These are phyloP conservation scores for Nesogale talazaci DNA, from an alignment of 2,113 vertebrate species.

Conservation along the genomic window DNA sequence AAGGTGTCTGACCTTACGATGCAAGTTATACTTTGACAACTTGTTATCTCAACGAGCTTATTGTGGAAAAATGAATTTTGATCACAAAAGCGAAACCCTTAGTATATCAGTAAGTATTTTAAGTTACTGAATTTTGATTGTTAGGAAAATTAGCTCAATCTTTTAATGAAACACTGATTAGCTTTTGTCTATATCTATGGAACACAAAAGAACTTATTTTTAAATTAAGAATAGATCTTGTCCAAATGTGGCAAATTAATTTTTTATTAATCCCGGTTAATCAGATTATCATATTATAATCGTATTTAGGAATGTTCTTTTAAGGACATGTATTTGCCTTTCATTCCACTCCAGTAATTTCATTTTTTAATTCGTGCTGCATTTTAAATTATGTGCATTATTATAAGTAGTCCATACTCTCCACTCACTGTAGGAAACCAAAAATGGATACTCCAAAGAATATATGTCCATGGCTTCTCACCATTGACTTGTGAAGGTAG, in stretches of 20 bases:
- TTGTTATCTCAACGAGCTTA: slow-evolving; percentile 91
- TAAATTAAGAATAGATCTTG: slow-evolving; percentile 28
- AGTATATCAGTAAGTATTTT: slow-evolving; percentile 92
- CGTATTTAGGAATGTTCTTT: slow-evolving; percentile 49
- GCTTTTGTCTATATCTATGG: not conserved
- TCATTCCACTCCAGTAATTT: not conserved
- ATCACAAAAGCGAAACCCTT: slow-evolving; percentile 95
- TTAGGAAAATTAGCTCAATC: slow-evolving; percentile 42
- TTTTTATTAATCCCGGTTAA: not conserved
- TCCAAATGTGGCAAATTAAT: slow-evolving; percentile 34
- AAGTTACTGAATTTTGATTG: slow-evolving; percentile 32
- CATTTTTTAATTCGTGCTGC: slow-evolving; percentile 14
- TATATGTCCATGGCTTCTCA: not conserved
- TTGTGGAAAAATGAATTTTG: slow-evolving; percentile 94
- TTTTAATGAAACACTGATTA: slow-evolving; percentile 1
- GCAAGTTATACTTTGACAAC: slow-evolving; percentile 94
- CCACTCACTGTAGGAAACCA: not conserved
- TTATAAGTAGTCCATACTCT: not conserved
- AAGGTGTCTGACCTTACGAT: slow-evolving; percentile 93
- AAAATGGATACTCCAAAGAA: slow-evolving; percentile 6
- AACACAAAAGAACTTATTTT: slow-evolving; percentile 19
- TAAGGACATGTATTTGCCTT: slow-evolving; percentile 5
- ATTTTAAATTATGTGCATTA: not conserved
- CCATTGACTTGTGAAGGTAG: not conserved
- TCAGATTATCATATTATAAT: slow-evolving; percentile 28